Evolutionary conservation across 2,797 vertebrate species (phyloP).

Genomic region (Anisognathus igniventris): DNA sequence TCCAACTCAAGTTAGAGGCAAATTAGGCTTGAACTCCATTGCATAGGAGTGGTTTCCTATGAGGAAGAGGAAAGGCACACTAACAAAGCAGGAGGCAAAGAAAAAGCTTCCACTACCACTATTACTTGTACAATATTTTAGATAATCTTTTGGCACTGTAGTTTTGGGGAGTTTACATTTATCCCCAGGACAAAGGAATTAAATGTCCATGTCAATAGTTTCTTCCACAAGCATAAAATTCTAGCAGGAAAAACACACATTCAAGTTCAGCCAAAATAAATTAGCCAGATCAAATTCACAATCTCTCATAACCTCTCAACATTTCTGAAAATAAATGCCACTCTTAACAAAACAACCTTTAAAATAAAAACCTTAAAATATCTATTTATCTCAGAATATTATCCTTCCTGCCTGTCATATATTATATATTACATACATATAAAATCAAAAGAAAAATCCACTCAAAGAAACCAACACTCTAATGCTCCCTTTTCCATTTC

Average conservation of each 20-base stretch:
- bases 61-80: background rate
- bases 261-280: constrained; percentile 9
- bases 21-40: background rate
- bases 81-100: background rate
- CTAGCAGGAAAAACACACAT: background rate
- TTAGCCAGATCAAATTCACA: background rate
- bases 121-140: background rate
- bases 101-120: background rate
- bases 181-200: background rate
- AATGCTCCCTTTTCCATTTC: background rate
- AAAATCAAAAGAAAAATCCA: constrained; percentile 46
- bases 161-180: background rate
- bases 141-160: background rate
- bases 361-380: constrained; percentile 45
- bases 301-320: background rate
- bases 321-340: constrained; percentile 13
- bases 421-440: background rate
- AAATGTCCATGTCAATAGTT: background rate
- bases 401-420: background rate
- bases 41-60: background rate
- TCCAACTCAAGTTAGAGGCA: background rate
- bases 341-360: constrained; percentile 27
- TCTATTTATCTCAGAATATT: background rate
- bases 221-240: background rate
- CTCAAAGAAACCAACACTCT: background rate